phyloP scores from a whole-genome alignment of 2,888 invertebrate species.

The Chymomyza fuscimana region DNA sequence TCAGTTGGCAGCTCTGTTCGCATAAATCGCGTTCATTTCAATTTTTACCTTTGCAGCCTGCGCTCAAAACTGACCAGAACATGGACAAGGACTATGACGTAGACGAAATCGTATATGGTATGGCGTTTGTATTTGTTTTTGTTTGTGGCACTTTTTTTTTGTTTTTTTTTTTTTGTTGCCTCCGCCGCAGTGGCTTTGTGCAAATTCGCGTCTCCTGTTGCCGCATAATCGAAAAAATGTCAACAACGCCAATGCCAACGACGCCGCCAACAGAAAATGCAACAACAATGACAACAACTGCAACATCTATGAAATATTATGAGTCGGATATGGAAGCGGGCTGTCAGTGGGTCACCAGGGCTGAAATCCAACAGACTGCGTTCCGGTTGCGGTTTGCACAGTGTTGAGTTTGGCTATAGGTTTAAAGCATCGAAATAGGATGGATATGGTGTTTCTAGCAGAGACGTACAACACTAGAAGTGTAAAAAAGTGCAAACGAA shows the following conservation, averaged over 20 bases:
- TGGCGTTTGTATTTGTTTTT: neutral
- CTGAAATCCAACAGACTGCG: neutral
- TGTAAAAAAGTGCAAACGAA: constrained; percentile 37
- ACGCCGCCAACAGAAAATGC: neutral
- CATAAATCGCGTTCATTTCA: too few species aligned
- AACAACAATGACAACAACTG: constrained; percentile 53
- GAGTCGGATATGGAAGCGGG: constrained; percentile 46
- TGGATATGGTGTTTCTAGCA: neutral
- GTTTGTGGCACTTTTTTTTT: neutral
- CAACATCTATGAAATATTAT: constrained; percentile 67
- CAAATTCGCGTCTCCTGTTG: constrained; percentile 40
- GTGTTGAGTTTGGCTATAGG: constrained; percentile 33
- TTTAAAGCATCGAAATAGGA: neutral
- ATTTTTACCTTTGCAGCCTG: too few species aligned
- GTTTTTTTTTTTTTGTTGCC: constrained; percentile 24
- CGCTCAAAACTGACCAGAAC: too few species aligned
- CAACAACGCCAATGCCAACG: neutral
- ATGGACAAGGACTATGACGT: too few species aligned
- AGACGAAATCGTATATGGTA: neutral
- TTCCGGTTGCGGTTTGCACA: constrained; percentile 49
- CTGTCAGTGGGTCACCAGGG: neutral
- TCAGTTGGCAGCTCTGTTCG: too few species aligned
- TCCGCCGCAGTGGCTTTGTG: constrained; percentile 38
- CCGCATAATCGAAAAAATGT: constrained; percentile 55
- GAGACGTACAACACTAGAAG: constrained; percentile 32